These are phyloP conservation scores for Rhabdomys dilectus DNA, from an alignment of 2,113 vertebrate genomes.

Conservation along the genomic window DNA sequence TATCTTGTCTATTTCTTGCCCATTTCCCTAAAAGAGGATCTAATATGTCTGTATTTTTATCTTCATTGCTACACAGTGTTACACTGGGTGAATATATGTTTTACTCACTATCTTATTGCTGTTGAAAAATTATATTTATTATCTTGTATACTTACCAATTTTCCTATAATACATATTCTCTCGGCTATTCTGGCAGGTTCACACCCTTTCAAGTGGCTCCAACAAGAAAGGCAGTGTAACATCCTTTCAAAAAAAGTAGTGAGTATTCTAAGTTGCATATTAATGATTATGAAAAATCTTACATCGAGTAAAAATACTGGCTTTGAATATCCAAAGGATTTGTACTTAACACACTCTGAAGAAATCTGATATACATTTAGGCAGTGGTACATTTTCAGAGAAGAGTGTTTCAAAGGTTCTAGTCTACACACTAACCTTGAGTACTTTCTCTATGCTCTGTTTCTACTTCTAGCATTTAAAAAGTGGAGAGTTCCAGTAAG, in stretches of 20 bases:
- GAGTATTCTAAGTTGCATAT: no score
- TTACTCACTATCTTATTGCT: constrained; percentile 1
- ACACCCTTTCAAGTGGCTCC: background rate
- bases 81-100: background rate
- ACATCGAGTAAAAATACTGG: no score
- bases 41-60: background rate
- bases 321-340: no score
- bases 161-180: background rate
- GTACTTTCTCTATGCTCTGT: background rate
- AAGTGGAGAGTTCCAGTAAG: background rate
- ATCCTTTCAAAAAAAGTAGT: background rate
- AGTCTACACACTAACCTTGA: background rate
- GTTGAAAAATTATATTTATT: background rate
- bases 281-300: no score
- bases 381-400: no score
- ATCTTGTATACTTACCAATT: background rate
- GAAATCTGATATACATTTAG: no score
- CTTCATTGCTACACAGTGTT: background rate
- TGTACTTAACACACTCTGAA: no score
- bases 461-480: background rate
- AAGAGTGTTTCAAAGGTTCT: background rate
- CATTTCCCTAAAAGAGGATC: background rate
- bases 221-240: background rate
- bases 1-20: background rate
- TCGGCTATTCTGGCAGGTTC: background rate